Base-by-base conservation (phyloP, 2,113 vertebrate species). In the Percopsis transmontana region DNA sequence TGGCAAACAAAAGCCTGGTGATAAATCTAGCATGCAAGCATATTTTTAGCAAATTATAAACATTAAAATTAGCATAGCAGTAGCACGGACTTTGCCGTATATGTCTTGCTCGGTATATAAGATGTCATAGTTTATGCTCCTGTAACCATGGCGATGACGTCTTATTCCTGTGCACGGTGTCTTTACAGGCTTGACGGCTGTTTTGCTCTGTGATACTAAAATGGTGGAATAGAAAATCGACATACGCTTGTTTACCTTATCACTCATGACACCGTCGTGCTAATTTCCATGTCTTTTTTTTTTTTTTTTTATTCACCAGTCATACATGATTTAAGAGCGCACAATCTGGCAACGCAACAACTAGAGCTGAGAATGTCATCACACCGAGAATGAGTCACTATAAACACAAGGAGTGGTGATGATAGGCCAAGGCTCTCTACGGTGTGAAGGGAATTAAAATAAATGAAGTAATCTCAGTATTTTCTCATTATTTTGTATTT, bases 361-460 rank as follows among this genome's bases (percentile, higher is more conserved):
- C 52, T 58, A 70, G 79, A 77, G 72, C 74, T 75, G 71, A 45
- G 80, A 86, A 88, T 85, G 83, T 89, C 84, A 83, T 84, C 85
- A 70, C 76, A 80, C 78, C 47, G 55, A 66, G 77, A 82, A 73
- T 90, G 89, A 89, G 84, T 89, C 87, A 89, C 84, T 67, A 45
- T 40, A 41, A 9, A 74, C 72, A 77, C 69, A 66, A 54, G 77
- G 71, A 80, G 79, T 19, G 80, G 80, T 78, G 77, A 87, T 76
- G 86, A 79, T 48, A 75, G 80, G 77, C 65, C 58, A 67, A 19
- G 23, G 71, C 65, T 79, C 75, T 58, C 66, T 60, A 66, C 74
- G 55, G 83, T 74, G 68, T 76, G 68, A 78, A 77, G 10, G 63
- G 72, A 77, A 82, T 59, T 44, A 48, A 24, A 52, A 33, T 33